Evolutionary conservation across 2,113 vertebrate species (phyloP).

Genomic region (Syrmaticus mikado): DNA sequence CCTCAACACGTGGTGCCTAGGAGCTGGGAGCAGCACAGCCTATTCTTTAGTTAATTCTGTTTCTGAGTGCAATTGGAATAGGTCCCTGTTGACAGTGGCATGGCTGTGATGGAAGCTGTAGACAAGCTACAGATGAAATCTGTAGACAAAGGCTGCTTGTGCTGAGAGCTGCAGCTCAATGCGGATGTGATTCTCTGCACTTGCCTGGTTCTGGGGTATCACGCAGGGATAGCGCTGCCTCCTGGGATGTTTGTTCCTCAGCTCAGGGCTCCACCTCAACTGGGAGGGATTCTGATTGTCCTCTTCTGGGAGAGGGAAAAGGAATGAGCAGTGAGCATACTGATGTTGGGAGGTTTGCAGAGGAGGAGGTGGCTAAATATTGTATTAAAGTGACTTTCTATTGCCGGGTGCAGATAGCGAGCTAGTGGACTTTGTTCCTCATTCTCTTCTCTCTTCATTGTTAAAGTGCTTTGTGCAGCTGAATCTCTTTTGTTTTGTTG

Average conservation of each 20-base stretch:
- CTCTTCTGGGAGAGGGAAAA: not conserved
- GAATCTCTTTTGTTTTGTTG: not conserved
- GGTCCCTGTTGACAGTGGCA: constrained; percentile 21
- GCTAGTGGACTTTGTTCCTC: not conserved
- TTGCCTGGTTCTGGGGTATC: not conserved
- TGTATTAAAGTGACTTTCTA: not conserved
- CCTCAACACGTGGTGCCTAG: not conserved
- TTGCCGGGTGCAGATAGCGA: not conserved
- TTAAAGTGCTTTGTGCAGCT: not conserved
- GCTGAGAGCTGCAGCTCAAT: not conserved
- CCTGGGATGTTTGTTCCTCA: accelerated
- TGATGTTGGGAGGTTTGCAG: not conserved
- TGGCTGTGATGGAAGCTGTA: not conserved
- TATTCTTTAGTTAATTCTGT: not conserved
- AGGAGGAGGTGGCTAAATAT: not conserved
- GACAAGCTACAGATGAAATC: not conserved
- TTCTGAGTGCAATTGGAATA: not conserved
- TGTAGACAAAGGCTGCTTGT: constrained; percentile 48
- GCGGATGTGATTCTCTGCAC: not conserved
- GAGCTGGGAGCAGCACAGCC: not conserved
- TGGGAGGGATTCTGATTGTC: not conserved
- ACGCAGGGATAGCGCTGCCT: not conserved
- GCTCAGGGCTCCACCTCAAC: accelerated
- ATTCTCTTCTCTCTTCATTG: not conserved
- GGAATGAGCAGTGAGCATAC: not conserved